These are phyloP conservation scores for Cheilosia pagana DNA, from an alignment of 2,888 invertebrate species.

Conservation along the genomic window DNA sequence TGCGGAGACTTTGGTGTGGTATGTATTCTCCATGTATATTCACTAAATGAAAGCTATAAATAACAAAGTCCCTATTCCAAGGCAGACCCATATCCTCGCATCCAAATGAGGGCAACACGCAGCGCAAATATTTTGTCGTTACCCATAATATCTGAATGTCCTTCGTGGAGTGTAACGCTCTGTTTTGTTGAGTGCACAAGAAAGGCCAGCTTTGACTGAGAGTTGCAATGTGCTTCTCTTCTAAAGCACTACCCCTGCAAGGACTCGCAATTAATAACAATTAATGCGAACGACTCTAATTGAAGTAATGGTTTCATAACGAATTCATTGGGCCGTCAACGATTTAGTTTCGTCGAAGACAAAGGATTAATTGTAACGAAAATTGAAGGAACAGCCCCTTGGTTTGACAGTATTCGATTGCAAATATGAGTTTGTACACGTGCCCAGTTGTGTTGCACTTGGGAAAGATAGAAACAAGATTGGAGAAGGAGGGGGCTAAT, in stretches of 20 bases:
- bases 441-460: background rate
- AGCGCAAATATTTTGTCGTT: too few species aligned
- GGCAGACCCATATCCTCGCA: too few species aligned
- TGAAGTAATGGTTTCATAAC: constrained; percentile 57
- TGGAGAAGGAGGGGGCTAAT: background rate
- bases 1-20: too few species aligned
- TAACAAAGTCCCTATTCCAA: too few species aligned
- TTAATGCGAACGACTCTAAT: constrained; percentile 56
- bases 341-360: constrained; percentile 13
- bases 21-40: too few species aligned
- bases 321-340: constrained; percentile 49
- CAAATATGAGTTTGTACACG: background rate
- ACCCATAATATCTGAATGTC: too few species aligned
- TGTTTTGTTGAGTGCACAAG: constrained; percentile 50
- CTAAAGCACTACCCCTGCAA: constrained; percentile 28
- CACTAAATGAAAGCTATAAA: too few species aligned
- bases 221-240: constrained; percentile 33
- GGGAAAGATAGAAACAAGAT: background rate
- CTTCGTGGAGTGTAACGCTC: background rate
- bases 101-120: too few species aligned
- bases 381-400: background rate
- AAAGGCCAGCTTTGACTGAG: constrained; percentile 23
- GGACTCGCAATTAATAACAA: constrained; percentile 62
- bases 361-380: background rate
- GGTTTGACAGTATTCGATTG: background rate